Base-by-base conservation (phyloP, 2,113 vertebrate genomes). In the Corythoichthys intestinalis region DNA sequence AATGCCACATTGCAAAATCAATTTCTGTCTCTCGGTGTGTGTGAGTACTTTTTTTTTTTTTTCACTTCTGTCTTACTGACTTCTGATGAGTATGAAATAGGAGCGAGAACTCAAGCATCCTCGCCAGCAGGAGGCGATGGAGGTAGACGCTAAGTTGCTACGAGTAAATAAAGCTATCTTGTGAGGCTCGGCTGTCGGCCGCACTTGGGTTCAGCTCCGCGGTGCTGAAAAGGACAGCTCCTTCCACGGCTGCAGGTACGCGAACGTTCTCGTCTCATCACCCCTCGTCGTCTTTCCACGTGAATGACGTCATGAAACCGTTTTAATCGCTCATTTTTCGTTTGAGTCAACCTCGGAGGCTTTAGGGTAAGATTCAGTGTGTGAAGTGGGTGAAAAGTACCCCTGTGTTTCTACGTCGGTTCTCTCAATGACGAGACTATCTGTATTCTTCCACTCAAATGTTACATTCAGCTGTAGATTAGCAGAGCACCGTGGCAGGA, bases 111-210 rank as follows among this genome's bases (percentile, higher is more conserved):
- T 2, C 48, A 68, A 69, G 73, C 81, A 78, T 85, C 89, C 88
- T 75, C 65, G 67, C 91, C 90, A 88, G 73, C 82, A 91, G 91
- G 86, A 50, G 88, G 91, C 85, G 87, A 70, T 90, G 79, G 68
- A 80, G 54, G 71, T 65, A 65, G 39, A 14, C 73, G 46, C 59
- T 14, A 62, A 69, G 67, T 34, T 20, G 17, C 35, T 48, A 15
- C 50, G 65, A 12, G 41, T 47, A 46, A 11, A n/a, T 66, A 38
- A 6, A 6, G 37, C 28, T 9, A 17, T 39, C 41, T 28, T 34
- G 61, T 20, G 65, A 38, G 37, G 35, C 35, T 41, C 50, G 17
- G 65, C 38, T 41, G 65, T 20, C 37, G 17, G 65, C 38, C 20
- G 65, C 49, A 52, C 49, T 53, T 14, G 69, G 69, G 65, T n/a